Evolutionary conservation across 2,797 vertebrate species (phyloP).

Genomic region (Spinibarbus caldwelli): DNA sequence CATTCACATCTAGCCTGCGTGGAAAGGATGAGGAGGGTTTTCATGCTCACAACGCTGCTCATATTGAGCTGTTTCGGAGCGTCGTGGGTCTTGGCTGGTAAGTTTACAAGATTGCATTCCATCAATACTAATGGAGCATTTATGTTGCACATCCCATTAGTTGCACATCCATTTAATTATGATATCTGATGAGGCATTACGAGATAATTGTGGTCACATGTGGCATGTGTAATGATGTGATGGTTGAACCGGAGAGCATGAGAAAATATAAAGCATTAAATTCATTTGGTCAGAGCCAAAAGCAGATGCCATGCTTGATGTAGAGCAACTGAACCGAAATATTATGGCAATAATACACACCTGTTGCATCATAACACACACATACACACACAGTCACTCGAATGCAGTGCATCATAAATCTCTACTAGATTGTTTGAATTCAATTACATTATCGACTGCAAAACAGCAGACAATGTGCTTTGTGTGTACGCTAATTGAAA

Average conservation of each 20-base stretch:
- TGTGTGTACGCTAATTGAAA: background rate
- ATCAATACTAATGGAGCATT: background rate
- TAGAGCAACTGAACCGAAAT: background rate
- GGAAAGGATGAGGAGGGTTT: conserved; percentile 76
- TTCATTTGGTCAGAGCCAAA: background rate
- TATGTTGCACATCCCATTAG: background rate
- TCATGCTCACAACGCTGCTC: conserved; percentile 64
- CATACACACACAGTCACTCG: background rate
- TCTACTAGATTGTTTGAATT: background rate
- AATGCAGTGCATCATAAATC: background rate
- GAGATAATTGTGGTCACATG: conserved; percentile 7
- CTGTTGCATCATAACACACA: conserved; percentile 28
- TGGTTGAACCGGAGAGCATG: background rate
- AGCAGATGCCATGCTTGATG: background rate
- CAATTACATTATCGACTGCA: background rate
- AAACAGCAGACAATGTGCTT: background rate
- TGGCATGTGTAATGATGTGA: background rate
- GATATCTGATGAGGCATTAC: too few relatives aligned
- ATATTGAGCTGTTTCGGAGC: conserved; percentile 73
- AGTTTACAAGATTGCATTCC: conserved; percentile 63
- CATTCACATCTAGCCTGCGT: conserved; percentile 67
- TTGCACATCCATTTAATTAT: background rate
- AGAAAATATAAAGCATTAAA: background rate
- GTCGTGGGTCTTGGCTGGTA: conserved; percentile 74
- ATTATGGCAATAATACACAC: background rate